phyloP scores from a whole-genome alignment of 2,113 vertebrate genomes.

The Pungitius pungitius region DNA sequence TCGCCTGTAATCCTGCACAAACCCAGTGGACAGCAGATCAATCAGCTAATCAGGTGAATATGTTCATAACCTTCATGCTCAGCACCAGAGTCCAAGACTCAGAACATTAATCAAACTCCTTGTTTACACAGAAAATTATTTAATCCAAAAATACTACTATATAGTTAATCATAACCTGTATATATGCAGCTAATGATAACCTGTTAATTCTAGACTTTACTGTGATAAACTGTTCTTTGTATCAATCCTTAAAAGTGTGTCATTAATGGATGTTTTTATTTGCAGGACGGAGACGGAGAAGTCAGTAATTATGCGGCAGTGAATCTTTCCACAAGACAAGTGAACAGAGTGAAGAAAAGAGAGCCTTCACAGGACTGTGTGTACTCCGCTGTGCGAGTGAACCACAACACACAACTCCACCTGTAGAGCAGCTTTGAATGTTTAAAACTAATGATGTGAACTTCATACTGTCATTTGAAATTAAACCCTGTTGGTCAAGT shows the following conservation, averaged over 20 bases:
- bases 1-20: background rate
- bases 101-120: background rate
- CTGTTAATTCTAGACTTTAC: background rate
- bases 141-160: too few relatives aligned
- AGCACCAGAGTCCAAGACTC: background rate
- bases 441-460: background rate
- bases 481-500: too few relatives aligned
- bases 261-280: background rate
- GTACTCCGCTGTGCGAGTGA: constrained; percentile 27
- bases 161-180: too few relatives aligned
- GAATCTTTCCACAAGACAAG: constrained; percentile 7
- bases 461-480: background rate
- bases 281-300: background rate
- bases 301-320: constrained; percentile 27
- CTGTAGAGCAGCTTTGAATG: background rate
- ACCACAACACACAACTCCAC: background rate
- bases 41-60: constrained; percentile 8
- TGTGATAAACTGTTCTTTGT: too few relatives aligned
- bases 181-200: background rate
- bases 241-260: background rate
- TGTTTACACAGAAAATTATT: too few relatives aligned
- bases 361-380: constrained; percentile 12
- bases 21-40: background rate
- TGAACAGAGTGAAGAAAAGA: background rate
- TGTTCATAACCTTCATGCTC: background rate